Conservation (phyloP, 2,797 vertebrate genomes). For the Sebastolobus alascanus region DNA sequence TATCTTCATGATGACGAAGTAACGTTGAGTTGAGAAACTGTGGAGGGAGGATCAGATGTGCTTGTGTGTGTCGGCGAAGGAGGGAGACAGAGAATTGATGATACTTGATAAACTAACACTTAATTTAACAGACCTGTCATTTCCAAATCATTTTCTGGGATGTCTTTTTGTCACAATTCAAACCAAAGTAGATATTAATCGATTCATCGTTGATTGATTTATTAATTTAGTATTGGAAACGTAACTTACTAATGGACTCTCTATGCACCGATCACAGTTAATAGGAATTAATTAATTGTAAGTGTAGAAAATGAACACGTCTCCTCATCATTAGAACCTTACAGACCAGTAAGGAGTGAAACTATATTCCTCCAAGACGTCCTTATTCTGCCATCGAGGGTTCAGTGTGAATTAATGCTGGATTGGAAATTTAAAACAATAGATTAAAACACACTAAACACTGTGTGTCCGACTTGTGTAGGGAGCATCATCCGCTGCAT, state of each 20-base stretch:
- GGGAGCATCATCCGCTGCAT: slow-evolving; percentile 93
- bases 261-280: background rate
- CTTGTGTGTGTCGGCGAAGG: background rate
- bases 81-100: background rate
- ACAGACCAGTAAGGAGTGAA: background rate
- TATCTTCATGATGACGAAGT: background rate
- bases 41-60: background rate
- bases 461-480: slow-evolving; percentile 31
- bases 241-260: background rate
- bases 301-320: background rate
- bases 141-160: background rate
- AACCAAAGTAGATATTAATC: background rate
- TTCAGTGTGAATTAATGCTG: background rate
- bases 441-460: background rate
- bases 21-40: slow-evolving; percentile 30
- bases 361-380: background rate
- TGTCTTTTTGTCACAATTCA: background rate
- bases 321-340: background rate
- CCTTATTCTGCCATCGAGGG: background rate
- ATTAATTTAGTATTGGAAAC: background rate
- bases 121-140: background rate
- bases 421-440: background rate
- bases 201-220: background rate
- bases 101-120: background rate
- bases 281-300: background rate